Conservation (phyloP, 1,140 invertebrate genomes). For the Hyphantria cunea region DNA sequence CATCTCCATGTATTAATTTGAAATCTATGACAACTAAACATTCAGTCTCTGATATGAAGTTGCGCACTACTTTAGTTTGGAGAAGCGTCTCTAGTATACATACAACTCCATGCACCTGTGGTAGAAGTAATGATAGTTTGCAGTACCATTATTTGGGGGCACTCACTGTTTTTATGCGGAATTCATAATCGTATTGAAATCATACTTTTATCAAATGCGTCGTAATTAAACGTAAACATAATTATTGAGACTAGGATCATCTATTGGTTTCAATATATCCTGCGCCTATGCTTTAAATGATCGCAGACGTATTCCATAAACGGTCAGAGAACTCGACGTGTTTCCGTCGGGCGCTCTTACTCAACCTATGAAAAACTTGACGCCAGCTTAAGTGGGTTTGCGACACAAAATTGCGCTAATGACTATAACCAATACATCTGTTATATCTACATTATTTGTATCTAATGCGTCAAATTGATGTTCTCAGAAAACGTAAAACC, state of each 20-base stretch:
- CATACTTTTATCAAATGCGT: too few species aligned
- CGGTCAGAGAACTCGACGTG: slow-evolving; percentile 43
- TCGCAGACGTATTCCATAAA: slow-evolving; percentile 36
- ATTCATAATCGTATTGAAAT: too few species aligned
- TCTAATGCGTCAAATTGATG: neutral
- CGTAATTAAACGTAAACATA: neutral
- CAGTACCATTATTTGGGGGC: too few species aligned
- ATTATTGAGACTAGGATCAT: neutral
- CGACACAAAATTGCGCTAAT: slow-evolving; percentile 18
- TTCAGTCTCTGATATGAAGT: too few species aligned
- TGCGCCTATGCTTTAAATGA: neutral
- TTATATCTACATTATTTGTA: neutral
- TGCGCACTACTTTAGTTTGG: too few species aligned
- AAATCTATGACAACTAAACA: too few species aligned
- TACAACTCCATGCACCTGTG: too few species aligned
- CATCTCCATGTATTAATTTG: too few species aligned
- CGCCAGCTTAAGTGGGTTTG: slow-evolving; percentile 24
- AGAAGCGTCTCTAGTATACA: too few species aligned
- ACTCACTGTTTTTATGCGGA: too few species aligned
- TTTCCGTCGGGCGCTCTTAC: slow-evolving; percentile 34
- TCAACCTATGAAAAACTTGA: slow-evolving; percentile 52
- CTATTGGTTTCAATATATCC: slow-evolving; percentile 29
- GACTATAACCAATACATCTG: slow-evolving; percentile 1
- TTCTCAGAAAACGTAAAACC: too few species aligned
- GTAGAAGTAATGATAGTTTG: too few species aligned